phyloP scores from a whole-genome alignment of 30 jellyfish, hydroid and myxozoan species.

The Chironex yamaguchii region DNA sequence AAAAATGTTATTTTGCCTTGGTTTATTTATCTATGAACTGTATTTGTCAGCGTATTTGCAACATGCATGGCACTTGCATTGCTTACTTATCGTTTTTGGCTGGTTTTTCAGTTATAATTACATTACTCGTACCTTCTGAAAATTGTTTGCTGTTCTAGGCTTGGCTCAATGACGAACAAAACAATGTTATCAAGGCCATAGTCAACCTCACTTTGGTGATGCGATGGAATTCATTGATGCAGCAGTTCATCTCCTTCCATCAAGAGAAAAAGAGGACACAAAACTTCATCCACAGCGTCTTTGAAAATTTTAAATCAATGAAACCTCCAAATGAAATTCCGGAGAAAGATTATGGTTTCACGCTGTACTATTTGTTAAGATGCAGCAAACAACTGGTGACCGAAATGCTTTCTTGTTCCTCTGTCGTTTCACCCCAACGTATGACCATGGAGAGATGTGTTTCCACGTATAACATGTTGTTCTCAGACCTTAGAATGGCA shows the following conservation, averaged over 20 bases:
- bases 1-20: too few species aligned
- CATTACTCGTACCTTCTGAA: too few species aligned
- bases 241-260: conserved; percentile 21
- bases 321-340: conserved; percentile 1
- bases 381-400: conserved; percentile 53
- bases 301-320: conserved; percentile 36
- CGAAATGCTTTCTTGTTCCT: conserved; percentile 20
- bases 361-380: conserved; percentile 22
- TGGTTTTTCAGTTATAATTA: too few species aligned
- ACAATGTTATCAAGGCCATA: too few species aligned
- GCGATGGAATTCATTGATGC: conserved; percentile 47
- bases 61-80: too few species aligned
- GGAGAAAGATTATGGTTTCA: conserved; percentile 37
- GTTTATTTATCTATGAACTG: too few species aligned
- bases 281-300: conserved; percentile 4
- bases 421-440: conserved; percentile 48
- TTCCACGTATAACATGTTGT: conserved; percentile 38
- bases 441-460: conserved; percentile 60
- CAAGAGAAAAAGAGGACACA: conserved; percentile 3
- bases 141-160: too few species aligned
- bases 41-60: too few species aligned
- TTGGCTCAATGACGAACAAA: too few species aligned
- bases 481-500: conserved; percentile 54
- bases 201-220: too few species aligned
- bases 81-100: too few species aligned